These are phyloP conservation scores for Drosophila bocki DNA, from an alignment of 1,140 invertebrate genomes.

Conservation along the genomic window DNA sequence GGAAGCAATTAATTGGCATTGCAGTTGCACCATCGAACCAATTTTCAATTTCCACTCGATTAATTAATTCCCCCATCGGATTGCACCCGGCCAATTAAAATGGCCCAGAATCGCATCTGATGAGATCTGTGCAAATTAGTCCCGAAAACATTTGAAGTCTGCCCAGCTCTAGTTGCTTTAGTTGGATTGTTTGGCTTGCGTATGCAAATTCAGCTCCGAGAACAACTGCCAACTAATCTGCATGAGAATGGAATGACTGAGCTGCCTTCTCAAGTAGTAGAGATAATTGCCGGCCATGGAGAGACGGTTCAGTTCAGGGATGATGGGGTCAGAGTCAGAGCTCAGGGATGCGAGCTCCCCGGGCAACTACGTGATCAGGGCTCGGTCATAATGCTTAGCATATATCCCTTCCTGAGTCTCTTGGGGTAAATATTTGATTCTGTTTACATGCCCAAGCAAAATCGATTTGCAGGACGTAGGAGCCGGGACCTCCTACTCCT, in stretches of 20 bases:
- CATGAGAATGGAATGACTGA: conserved; percentile 30
- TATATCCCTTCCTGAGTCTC: background rate
- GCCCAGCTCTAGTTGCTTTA: background rate
- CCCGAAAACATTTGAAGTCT: conserved; percentile 28
- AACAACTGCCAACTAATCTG: conserved; percentile 56
- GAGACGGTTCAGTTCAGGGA: conserved; percentile 10
- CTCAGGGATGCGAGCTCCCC: conserved; percentile 4
- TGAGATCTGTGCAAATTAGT: conserved; percentile 39
- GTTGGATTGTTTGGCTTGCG: conserved; percentile 31
- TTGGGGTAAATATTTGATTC: conserved; percentile 40
- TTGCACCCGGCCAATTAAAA: conserved; percentile 31
- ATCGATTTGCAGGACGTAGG: conserved; percentile 23
- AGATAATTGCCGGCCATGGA: conserved; percentile 40
- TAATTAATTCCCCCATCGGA: conserved; percentile 24
- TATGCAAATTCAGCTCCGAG: conserved; percentile 56
- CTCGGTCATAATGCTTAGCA: conserved; percentile 28
- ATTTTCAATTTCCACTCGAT: conserved; percentile 46
- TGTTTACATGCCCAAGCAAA: conserved; percentile 29
- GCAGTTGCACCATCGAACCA: conserved; percentile 8
- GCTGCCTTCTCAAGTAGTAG: conserved; percentile 32
- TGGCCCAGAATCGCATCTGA: conserved; percentile 14
- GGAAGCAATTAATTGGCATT: conserved; percentile 44
- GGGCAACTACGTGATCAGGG: conserved; percentile 21
- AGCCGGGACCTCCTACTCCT: conserved; percentile 23
- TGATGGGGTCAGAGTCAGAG: conserved; percentile 20